Percentiles rank a stretch among this genome's conserved stretches.
phyloP scores from a whole-genome alignment of 1,140 invertebrate genomes.

The Drosophila kikkawai region DNA sequence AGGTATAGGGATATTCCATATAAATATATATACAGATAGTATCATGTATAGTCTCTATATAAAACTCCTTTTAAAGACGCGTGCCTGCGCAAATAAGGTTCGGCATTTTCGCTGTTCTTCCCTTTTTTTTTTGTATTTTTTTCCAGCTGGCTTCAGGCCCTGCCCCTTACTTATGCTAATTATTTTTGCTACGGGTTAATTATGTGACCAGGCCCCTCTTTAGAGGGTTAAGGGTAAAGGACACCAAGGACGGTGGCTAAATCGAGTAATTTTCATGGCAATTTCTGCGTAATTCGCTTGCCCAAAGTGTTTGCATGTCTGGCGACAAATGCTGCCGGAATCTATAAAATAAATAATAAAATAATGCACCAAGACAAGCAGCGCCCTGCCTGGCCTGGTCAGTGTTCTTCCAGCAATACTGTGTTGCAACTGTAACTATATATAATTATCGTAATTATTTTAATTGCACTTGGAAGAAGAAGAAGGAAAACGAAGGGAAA shows the following conservation, averaged over 20 bases:
- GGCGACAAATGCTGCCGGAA: slow-evolving; percentile 57
- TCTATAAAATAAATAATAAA: slow-evolving; percentile 62
- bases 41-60: not conserved
- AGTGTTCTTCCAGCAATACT: slow-evolving; percentile 19
- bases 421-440: slow-evolving; percentile 38
- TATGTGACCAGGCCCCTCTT: slow-evolving; percentile 53
- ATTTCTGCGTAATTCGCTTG: slow-evolving; percentile 51
- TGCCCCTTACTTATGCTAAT: slow-evolving; percentile 57
- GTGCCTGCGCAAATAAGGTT: slow-evolving; percentile 17
- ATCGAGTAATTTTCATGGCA: slow-evolving; percentile 43
- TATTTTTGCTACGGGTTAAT: slow-evolving; percentile 51
- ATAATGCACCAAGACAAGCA: slow-evolving; percentile 19
- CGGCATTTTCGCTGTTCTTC: slow-evolving; percentile 11
- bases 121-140: not conserved
- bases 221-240: slow-evolving; percentile 25
- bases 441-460: slow-evolving; percentile 65
- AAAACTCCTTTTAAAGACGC: slow-evolving; percentile 1
- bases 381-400: slow-evolving; percentile 19
- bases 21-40: not conserved
- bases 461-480: slow-evolving; percentile 40
- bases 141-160: slow-evolving; percentile 35
- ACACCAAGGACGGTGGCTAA: slow-evolving; percentile 18
- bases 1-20: slow-evolving; percentile 3
- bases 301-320: slow-evolving; percentile 35
- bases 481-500: slow-evolving; percentile 1